Percentiles rank a stretch among this genome's conserved stretches.
Evolutionary conservation across 37 sponge, comb jelly and placozoan species (phyloP).

Genomic region (Diacarnus erythraeanus): DNA sequence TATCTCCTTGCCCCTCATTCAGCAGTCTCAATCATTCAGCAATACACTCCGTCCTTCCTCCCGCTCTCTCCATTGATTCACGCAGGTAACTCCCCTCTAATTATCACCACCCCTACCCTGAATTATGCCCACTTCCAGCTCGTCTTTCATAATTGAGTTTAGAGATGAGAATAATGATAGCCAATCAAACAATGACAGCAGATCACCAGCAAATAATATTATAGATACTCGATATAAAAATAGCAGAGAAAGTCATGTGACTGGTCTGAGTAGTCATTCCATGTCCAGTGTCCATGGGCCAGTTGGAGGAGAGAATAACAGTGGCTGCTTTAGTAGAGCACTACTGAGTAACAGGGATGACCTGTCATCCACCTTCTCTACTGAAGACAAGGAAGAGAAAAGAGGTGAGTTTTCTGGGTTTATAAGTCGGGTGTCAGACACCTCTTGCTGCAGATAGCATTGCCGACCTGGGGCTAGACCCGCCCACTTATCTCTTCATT

Average conservation of each 20-base stretch:
- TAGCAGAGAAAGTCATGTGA: not conserved
- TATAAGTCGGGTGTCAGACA: not conserved
- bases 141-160: slow-evolving; percentile 58
- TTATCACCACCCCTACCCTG: not conserved
- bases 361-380: slow-evolving; percentile 8
- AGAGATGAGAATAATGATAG: slow-evolving; percentile 3
- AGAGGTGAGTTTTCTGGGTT: not conserved
- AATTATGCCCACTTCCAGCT: slow-evolving; percentile 16
- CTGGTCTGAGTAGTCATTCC: not conserved
- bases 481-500: slow-evolving; percentile 77
- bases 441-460: slow-evolving; percentile 13
- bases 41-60: slow-evolving; percentile 34
- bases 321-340: slow-evolving; percentile 21
- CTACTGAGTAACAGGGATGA: slow-evolving; percentile 31
- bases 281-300: not conserved
- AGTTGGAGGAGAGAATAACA: not conserved
- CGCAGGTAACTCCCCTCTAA: not conserved
- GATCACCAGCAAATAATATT: no score
- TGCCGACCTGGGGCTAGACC: slow-evolving; percentile 8
- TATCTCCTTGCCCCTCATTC: slow-evolving; percentile 45
- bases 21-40: slow-evolving; percentile 24
- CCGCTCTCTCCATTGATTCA: slow-evolving; percentile 18
- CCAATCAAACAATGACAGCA: not conserved
- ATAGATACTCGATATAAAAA: not conserved
- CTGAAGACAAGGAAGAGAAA: slow-evolving; percentile 9